A percentile compares a stretch with the other conserved stretches of the same genome.
phyloP scores from a whole-genome alignment of 2,113 vertebrate species.

The Poeciliopsis prolifica region DNA sequence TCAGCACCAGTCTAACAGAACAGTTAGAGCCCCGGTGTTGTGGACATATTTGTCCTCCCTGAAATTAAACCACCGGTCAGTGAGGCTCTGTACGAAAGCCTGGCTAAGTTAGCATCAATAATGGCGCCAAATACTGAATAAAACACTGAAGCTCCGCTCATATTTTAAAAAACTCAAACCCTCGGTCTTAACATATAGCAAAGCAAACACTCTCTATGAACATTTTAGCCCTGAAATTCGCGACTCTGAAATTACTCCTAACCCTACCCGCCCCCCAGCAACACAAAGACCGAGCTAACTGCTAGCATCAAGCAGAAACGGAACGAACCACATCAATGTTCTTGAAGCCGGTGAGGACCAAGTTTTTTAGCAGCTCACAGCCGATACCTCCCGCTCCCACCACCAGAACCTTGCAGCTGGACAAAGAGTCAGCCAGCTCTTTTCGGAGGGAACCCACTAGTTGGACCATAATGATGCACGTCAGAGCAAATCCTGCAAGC shows the following conservation, averaged over 20 bases:
- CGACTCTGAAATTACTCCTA: conserved; percentile 17
- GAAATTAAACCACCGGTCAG: neutral
- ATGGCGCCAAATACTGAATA: conserved; percentile 64
- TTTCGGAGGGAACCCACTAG: conserved; percentile 85
- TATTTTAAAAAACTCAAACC: neutral
- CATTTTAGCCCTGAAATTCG: neutral
- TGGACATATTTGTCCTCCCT: too few relatives aligned
- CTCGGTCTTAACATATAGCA: rapidly evolving
- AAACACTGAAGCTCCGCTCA: neutral
- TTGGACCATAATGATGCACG: conserved; percentile 79
- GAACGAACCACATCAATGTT: conserved; percentile 92
- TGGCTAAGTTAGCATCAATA: conserved; percentile 28
- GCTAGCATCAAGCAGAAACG: conserved; percentile 26
- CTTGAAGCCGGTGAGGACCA: conserved; percentile 92
- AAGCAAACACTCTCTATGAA: rapidly evolving
- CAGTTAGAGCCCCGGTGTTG: neutral
- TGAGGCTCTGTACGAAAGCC: conserved; percentile 8
- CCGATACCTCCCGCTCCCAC: conserved; percentile 95
- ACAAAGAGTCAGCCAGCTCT: conserved; percentile 88
- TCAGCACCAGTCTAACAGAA: neutral
- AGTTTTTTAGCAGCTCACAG: conserved; percentile 94
- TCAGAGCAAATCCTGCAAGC: conserved; percentile 14
- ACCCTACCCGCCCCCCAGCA: conserved; percentile 4
- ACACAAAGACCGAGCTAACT: conserved; percentile 68
- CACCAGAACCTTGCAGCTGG: conserved; percentile 86